Base-by-base conservation (phyloP, 2,888 invertebrate species). In the Hirtodrosophila duncani region DNA sequence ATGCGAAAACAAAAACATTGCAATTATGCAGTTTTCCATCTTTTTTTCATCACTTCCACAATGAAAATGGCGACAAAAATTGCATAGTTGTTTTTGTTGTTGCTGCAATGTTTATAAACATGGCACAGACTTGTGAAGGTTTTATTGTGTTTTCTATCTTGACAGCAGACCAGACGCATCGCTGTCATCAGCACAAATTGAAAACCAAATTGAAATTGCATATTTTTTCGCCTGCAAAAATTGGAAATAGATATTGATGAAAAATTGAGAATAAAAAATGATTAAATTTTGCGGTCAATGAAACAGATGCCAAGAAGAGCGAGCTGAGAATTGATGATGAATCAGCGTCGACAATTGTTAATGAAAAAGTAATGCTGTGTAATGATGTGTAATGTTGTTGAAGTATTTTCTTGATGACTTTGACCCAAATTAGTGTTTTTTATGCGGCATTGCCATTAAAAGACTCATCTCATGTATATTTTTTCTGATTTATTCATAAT, bases 101-200 rank as follows among this genome's bases (percentile, higher is more conserved):
- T 8, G 5, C n/a, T n/a, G 4, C 17, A 24, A 6, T 16, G 21
- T 37, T 14, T 31, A 24, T 14, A 11, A 23, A 31, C 36, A 52
- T 39, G 33, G n/a, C n/a, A n/a, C n/a, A n/a, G n/a, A n/a, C 43
- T 30, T 29, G 27, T 60, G 31, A 31, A 31, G 31, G 14, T 31
- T 31, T 14, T 16, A 16, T 31, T 14, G n/a, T n/a, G n/a, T n/a
- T n/a, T n/a, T n/a, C n/a, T n/a, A n/a, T n/a, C n/a, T n/a, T n/a
- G n/a, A n/a, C n/a, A 29, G 21, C 23, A 30, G 31, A 9, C 18
- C 49, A 51, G 43, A 21, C 31, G 61, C 17, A 17, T 9, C 10
- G 45, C 34, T 69, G 62, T 62, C 66, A 69, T 43, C 70, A 29
- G 42, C 66, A 57, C 29, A 57, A 62, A 70, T 63, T 53, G 67